Evolutionary conservation across 2,113 vertebrate species (phyloP), one percentile per base, ranked within the genome.

Genomic region (Poecile atricapillus): DNA sequence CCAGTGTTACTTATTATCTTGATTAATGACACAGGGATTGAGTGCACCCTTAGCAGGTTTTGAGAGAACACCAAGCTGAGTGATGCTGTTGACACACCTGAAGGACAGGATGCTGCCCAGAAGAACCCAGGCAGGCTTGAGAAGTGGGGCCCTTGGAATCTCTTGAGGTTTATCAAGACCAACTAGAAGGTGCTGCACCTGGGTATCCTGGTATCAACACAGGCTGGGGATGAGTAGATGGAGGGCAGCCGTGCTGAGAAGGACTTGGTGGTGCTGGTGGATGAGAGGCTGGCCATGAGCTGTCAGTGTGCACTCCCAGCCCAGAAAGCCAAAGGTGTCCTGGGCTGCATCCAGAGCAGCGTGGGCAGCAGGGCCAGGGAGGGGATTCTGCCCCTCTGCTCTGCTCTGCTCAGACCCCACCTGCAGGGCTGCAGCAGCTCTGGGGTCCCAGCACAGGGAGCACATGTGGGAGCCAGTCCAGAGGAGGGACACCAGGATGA

Each of bases 141-240:
- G 11, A 67, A 82, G 28, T 22, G 46, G 13, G 6, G 5, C 16
- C 22, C 35, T 9, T 24, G 46, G 33, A 67, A 82, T 30, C 24
- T 11, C n/a, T 5, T 46, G 13, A 41, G n/a, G 7, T 35, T 41
- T 62, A 31, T 62, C 5, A 47, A 41, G 20, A 17, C 6, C 3
- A 53, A 4, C 3, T 25, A 4, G 46, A 39, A 25, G 19, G 24
- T 47, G 46, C 15, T 25, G 30, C 46, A 64, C 12, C 35, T 35
- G 46, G 5, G 5, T 30, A 10, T 2, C 11, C 19, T 12, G 5
- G 20, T 22, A n/a, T 12, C n/a, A 47, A 0, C 6, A 25, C 2
- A 83, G 28, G 9, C 30, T 68, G 46, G 9, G 33, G 15, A 59
- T 20, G 13, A 52, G 1, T 5, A 16, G 52, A 67, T 44, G 1